Evolutionary conservation across 2,888 invertebrate genomes (phyloP).

Genomic region (Gymnoscelis rufifasciata): DNA sequence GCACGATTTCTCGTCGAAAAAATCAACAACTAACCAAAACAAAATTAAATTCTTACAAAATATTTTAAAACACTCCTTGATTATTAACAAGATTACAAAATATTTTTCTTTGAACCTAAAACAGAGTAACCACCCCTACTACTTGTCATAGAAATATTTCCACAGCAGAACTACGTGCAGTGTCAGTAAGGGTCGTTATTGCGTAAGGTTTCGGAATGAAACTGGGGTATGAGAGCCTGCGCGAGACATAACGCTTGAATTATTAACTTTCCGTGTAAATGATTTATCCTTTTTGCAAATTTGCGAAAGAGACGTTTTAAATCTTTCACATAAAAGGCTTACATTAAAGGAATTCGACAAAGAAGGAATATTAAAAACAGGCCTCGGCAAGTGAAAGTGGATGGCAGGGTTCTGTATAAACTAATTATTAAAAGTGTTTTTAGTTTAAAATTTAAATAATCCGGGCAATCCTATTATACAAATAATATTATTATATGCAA

Average conservation of each 20-base stretch:
- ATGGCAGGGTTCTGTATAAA: background rate
- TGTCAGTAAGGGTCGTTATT: background rate
- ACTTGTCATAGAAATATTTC: too few species aligned
- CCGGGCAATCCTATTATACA: too few species aligned
- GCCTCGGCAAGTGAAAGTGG: background rate
- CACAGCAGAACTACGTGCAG: background rate
- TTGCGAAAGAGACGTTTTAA: constrained; percentile 18
- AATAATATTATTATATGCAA: too few species aligned
- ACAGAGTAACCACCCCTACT: too few species aligned
- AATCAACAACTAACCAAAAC: too few species aligned
- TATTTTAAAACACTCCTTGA: too few species aligned
- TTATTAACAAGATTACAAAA: too few species aligned
- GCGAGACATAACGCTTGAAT: constrained; percentile 20
- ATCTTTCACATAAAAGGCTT: constrained; percentile 17
- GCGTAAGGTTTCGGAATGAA: background rate
- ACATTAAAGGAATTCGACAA: background rate
- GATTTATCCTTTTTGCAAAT: constrained; percentile 24
- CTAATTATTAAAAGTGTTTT: too few species aligned
- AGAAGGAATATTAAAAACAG: constrained; percentile 1
- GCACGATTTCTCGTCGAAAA: too few species aligned
- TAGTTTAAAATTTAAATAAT: too few species aligned
- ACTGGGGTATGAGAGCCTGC: constrained; percentile 17
- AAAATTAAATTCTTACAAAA: too few species aligned
- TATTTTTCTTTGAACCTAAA: too few species aligned
- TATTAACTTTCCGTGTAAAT: constrained; percentile 24